Percentiles rank a stretch among this genome's conserved stretches.
These are phyloP conservation scores for Thyatira batis DNA, from an alignment of 2,888 invertebrate species.

Conservation along the genomic window DNA sequence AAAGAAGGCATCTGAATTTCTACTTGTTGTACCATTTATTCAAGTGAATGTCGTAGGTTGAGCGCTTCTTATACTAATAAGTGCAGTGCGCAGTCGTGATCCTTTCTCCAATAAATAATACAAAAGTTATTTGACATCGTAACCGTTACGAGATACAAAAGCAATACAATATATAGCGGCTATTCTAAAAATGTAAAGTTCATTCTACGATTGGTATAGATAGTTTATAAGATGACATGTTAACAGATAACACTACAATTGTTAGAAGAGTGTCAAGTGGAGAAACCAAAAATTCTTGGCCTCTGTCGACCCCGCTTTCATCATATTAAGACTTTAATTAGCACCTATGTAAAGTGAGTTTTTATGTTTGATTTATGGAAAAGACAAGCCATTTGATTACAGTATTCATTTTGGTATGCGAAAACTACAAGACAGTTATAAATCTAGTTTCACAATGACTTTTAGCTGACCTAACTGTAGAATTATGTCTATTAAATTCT, in stretches of 20 bases:
- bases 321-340: slow-evolving; percentile 2
- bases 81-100: background rate
- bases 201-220: background rate
- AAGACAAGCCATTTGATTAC: background rate
- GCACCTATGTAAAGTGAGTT: background rate
- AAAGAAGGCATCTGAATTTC: slow-evolving; percentile 41
- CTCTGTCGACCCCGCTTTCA: background rate
- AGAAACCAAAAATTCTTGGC: background rate
- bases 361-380: background rate
- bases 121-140: background rate
- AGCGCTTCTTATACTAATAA: background rate
- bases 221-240: background rate
- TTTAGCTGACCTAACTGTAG: no score
- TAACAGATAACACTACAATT: background rate
- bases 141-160: background rate
- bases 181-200: background rate
- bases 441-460: no score
- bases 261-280: background rate
- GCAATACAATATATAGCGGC: background rate
- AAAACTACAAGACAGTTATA: background rate
- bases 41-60: background rate
- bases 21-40: slow-evolving; percentile 6
- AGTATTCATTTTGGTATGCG: background rate
- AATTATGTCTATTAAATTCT: no score
- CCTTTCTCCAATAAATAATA: background rate